phyloP scores from a whole-genome alignment of 2,888 invertebrate species.

The Blera fallax region DNA sequence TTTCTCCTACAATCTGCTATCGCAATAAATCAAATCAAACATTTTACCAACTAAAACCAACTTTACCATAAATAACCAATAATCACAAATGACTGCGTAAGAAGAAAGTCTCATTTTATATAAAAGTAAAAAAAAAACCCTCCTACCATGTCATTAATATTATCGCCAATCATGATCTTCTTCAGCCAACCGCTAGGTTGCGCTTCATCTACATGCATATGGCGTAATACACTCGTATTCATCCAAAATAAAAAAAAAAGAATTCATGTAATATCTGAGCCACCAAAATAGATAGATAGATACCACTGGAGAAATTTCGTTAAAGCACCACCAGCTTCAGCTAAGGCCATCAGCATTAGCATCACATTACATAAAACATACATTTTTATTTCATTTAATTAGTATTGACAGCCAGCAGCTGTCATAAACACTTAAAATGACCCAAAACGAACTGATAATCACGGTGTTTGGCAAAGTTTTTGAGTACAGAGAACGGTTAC shows the following conservation, averaged over 20 bases:
- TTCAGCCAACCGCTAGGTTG: background rate
- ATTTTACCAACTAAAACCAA: background rate
- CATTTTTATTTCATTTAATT: constrained; percentile 17
- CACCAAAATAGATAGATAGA: background rate
- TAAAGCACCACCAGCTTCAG: background rate
- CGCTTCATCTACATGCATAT: constrained; percentile 4
- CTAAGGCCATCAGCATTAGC: background rate
- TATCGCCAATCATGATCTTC: background rate
- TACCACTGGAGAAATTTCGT: constrained; percentile 5
- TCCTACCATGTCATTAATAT: background rate
- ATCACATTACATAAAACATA: constrained; percentile 28
- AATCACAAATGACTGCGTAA: background rate
- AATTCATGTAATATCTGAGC: constrained; percentile 22
- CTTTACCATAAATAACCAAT: background rate
- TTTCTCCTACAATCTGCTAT: background rate
- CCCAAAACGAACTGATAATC: background rate
- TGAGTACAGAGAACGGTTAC: background rate
- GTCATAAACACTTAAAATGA: background rate
- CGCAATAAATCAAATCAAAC: background rate
- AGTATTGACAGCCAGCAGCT: constrained; percentile 32
- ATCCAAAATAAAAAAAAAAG: background rate
- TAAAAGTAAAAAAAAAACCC: background rate
- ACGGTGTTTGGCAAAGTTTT: background rate
- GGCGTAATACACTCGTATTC: background rate
- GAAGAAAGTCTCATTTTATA: background rate